Evolutionary conservation across 2,113 vertebrate species (phyloP), one percentile per base, ranked within the genome.

Genomic region (Parus major): DNA sequence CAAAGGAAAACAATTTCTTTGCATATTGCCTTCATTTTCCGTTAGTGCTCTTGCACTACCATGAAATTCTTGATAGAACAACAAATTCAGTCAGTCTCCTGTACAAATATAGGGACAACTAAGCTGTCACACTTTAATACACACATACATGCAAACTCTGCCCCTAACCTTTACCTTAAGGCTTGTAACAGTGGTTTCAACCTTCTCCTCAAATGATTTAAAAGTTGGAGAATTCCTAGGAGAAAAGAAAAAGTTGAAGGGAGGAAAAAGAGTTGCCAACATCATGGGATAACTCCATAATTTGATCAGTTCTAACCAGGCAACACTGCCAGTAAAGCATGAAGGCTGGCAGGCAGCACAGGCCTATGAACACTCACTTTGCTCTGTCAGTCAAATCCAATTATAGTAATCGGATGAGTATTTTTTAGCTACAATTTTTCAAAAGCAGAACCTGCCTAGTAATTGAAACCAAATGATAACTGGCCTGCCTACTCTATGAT

Each of bases 131-230:
- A 35, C 29, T 66, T 86, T 18, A 83, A 76, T 47, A 83, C 21
- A 29, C 59, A 36, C 36, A 86, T 44, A 15, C 77, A 82, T 14
- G 35, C 47, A 89, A 79, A 81, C 68, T 57, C 82, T 46, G 81
- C 61, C 52, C 81, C 88, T 93, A 85, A 69, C 41, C 72, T 95
- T 97, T 98, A 99, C 99, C 99, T 99, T 99, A 95, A 99, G 98
- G 92, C 94, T 99, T 82, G 99, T 98, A 85, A 99, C 99, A 69
- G 99, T 99, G 59, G 86, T 99, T 97, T 99, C 99, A 95, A 99
- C 98, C 97, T 99, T 99, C 95, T 99, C 99, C 96, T 99, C 99
- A 98, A 99, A 99, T 1, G 99, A 99, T 96, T 98, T 99, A 97
- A 99, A 99, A 95, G 99, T 99, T 95, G 99, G 98, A 50, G 99